Evolutionary conservation across 1,140 invertebrate genomes (phyloP).

Genomic region (Drosophila pruinosa): DNA sequence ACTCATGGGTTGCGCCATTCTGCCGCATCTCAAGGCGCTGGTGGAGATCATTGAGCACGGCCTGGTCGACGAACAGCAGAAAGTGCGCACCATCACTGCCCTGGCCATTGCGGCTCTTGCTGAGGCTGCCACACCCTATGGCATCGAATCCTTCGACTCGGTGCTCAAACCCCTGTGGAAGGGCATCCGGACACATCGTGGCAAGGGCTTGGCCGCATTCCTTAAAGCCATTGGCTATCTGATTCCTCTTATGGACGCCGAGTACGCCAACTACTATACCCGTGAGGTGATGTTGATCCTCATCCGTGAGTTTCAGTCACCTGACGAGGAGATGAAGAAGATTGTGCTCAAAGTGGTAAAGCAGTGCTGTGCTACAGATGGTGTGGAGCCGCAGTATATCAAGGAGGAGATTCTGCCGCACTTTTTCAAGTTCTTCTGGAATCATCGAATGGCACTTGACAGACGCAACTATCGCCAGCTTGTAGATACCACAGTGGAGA

Average conservation of each 20-base stretch:
- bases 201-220: constrained; percentile 99
- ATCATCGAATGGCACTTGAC: constrained; percentile 99
- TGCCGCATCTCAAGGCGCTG: constrained; percentile 98
- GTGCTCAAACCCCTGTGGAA: constrained; percentile 99
- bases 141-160: constrained; percentile 99
- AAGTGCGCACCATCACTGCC: constrained; percentile 98
- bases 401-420: constrained; percentile 99
- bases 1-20: constrained; percentile 99
- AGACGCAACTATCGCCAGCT: constrained; percentile 98
- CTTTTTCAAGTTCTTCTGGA: constrained; percentile 99
- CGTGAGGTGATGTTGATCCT: constrained; percentile 99
- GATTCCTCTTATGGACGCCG: constrained; percentile 99
- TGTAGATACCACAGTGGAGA: constrained; percentile 99
- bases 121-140: constrained; percentile 99
- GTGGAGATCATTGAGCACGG: constrained; percentile 99
- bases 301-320: constrained; percentile 99
- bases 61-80: constrained; percentile 93
- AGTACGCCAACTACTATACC: constrained; percentile 99
- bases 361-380: constrained; percentile 99
- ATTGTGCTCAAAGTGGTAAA: constrained; percentile 99
- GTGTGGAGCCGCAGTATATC: constrained; percentile 99
- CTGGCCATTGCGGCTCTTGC: constrained; percentile 98
- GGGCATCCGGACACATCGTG: constrained; percentile 98
- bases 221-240: constrained; percentile 99
- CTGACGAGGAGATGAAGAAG: constrained; percentile 99